Evolutionary conservation across 2,797 vertebrate genomes (phyloP).

Genomic region (Etheostoma perlongum): DNA sequence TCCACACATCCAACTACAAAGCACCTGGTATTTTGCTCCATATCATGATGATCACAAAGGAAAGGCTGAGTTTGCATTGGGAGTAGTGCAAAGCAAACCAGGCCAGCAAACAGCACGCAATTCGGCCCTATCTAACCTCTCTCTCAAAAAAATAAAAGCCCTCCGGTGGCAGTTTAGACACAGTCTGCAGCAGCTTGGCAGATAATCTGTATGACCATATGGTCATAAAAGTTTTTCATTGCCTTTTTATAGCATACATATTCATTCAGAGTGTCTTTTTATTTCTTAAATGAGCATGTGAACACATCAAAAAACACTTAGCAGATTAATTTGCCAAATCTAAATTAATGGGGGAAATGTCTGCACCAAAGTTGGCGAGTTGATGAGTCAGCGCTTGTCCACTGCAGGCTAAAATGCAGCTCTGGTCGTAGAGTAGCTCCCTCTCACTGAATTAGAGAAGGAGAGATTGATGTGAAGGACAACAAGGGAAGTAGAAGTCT

Average conservation of each 20-base stretch:
- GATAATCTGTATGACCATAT: neutral
- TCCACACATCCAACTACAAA: slow-evolving; percentile 52
- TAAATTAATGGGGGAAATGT: slow-evolving; percentile 7
- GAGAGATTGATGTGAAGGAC: slow-evolving; percentile 14
- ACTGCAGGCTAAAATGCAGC: slow-evolving; percentile 17
- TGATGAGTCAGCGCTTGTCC: slow-evolving; percentile 35
- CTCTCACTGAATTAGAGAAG: neutral
- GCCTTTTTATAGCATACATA: neutral
- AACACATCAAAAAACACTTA: neutral
- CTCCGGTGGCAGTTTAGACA: slow-evolving; percentile 15
- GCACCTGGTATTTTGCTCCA: slow-evolving; percentile 66
- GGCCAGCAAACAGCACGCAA: slow-evolving; percentile 37
- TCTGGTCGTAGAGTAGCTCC: neutral
- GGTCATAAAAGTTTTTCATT: neutral
- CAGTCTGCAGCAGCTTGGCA: slow-evolving; percentile 17
- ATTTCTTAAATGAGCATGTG: neutral
- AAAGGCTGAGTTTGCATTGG: slow-evolving; percentile 63
- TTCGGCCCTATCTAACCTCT: slow-evolving; percentile 51
- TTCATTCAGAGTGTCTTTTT: neutral
- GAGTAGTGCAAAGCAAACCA: slow-evolving; percentile 32
- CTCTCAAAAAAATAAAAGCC: slow-evolving; percentile 33
- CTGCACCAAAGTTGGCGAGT: slow-evolving; percentile 1
- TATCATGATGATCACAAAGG: slow-evolving; percentile 67
- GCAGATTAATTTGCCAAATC: slow-evolving; percentile 5
- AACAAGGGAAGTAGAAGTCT: slow-evolving; percentile 35